A percentile compares a stretch with the other conserved stretches of the same genome.
phyloP scores from a whole-genome alignment of 2,797 vertebrate species.

The Heteromormyrus szaboi region DNA sequence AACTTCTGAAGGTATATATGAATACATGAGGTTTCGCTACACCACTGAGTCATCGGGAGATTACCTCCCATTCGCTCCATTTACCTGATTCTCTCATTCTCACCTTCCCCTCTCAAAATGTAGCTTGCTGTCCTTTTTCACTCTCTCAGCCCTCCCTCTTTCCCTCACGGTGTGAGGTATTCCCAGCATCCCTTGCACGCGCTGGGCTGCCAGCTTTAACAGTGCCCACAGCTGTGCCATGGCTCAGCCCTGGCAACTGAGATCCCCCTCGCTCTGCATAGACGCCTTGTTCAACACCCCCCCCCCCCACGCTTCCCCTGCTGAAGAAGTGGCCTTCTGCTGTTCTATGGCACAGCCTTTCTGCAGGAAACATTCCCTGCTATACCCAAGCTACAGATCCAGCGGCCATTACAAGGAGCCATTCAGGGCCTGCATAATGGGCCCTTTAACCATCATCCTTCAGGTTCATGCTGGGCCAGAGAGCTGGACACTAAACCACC shows the following conservation, averaged over 20 bases:
- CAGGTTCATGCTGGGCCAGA: not conserved
- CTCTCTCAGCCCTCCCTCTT: not conserved
- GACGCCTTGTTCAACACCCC: constrained; percentile 1
- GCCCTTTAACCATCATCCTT: not conserved
- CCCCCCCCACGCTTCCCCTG: not conserved
- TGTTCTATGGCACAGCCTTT: not conserved
- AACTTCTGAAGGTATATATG: not conserved
- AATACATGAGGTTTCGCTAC: not conserved
- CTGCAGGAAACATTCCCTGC: not conserved
- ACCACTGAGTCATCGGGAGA: not conserved
- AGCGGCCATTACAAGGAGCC: not conserved
- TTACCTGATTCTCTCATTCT: not conserved
- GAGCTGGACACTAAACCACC: not conserved
- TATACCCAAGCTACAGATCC: not conserved
- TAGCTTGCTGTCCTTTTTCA: not conserved
- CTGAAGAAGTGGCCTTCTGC: not conserved
- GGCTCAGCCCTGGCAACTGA: not conserved
- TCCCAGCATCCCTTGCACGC: not conserved
- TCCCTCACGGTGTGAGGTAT: not conserved
- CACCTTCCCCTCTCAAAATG: not conserved
- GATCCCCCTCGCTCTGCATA: not conserved
- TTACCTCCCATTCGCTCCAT: not conserved
- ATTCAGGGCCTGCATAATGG: not conserved
- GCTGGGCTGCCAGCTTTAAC: not conserved
- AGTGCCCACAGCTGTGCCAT: constrained; percentile 6